Base-by-base conservation (phyloP, 2,797 vertebrate species). In the Cynopterus sphinx region DNA sequence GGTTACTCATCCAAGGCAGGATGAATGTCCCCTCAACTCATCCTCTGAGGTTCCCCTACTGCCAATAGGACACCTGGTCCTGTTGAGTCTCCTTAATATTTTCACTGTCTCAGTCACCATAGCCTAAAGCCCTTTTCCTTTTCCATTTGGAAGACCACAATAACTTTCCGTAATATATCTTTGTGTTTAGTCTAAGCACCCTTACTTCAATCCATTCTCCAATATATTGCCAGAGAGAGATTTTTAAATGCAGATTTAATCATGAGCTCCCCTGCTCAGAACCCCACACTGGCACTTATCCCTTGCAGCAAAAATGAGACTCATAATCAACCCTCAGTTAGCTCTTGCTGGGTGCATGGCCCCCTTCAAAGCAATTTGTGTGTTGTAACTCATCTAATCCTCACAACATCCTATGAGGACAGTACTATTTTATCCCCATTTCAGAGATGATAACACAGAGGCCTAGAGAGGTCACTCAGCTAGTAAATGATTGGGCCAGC, bases 401-500 rank as follows among this genome's bases (percentile, higher is more conserved):
- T 68, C n/a, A 39, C 28, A 36, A 41, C 13, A 22, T 16, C 33
- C 39, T 17, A 53, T 53, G 53, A 68, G 67, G 17, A 28, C 61
- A 79, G 7, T 22, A 71, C 22, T 36, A 12, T 28, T 43, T 16
- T 57, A 9, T 9, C 24, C 28, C n/a, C 31, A 82, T 49, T 91
- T 89, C 51, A 55, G 4, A 86, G 79, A 83, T 21, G 24, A 84
- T 41, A 71, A 84, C 92, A 43, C 31, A 41, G 55, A 93, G 22
- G 28, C 12, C 31, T 1, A 16, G 65, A 75, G 57, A 74, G 63
- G 10, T 46, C 36, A n/a, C 74, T 85, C 26, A 31, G 16, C n/a
- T 67, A 22, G 11, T 26, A 53, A 33, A 12, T 41, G 39, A 9
- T 22, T 6, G 31, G 78, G 43, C 3, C 17, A 15, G 63, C 71